Evolutionary conservation across 1,140 invertebrate genomes (phyloP), one percentile per base, ranked within the genome.

Genomic region (Hyposmocoma kahamanoa): DNA sequence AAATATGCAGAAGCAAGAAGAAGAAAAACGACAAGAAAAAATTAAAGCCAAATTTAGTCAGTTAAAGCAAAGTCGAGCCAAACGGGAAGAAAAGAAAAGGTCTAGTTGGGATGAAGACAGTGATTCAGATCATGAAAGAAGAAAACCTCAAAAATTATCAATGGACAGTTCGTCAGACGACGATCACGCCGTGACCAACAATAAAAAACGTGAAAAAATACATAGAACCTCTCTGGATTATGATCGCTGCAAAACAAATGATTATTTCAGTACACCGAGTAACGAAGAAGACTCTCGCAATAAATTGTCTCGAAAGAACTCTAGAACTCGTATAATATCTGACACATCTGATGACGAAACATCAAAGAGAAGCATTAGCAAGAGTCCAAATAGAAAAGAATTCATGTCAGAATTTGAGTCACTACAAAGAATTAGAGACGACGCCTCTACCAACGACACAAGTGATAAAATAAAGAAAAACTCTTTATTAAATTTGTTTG

Each of bases 21-120:
- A 96, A 79, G 92, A 96, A 84, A 95, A 96, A 64, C 89, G 94
- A 3, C 92, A 95, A 76, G 93, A 95, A 80, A 92, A 92, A 76
- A 90, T 96, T 15, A 95, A 96, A 75, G 94, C 96, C 15, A 96
- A 96, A 80, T 96, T 97, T 67, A 94, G 92, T 62, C 93, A 95
- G 64, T 72, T 97, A 26, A 96, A 97, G 71, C 93, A 96, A 73
- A 94, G 93, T 70, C 88, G 95, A 51, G 94, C 94, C 0, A 94
- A 95, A 73, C 88, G 93, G 13, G 93, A 95, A 76, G 93, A 95
- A 74, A 96, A 96, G 88, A 96, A 96, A 76, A 89, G 94, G 50
- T 95, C 93, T 4, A 96, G 94, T 19, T 95, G 94, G 89, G 94
- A 96, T 67, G 94, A 95, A 50, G 93, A 94, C 39, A 93, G 92